A percentile compares a stretch with the other conserved stretches of the same genome.
Conservation (phyloP, 2,888 invertebrate species). For the Sinotaia quadrata region DNA sequence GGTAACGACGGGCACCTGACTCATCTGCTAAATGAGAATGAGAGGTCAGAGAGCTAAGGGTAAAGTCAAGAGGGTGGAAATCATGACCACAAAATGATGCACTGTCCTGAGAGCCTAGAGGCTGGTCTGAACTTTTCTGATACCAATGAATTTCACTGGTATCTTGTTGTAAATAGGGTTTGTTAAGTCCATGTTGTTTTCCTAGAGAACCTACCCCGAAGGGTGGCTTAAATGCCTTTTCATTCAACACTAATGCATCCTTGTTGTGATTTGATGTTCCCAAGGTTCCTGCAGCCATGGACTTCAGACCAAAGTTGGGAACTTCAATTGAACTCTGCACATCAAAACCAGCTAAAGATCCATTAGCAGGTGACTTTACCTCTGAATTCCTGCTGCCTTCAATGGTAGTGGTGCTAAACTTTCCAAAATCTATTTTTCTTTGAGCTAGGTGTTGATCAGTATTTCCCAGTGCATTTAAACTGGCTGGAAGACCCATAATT, state of each 20-base stretch:
- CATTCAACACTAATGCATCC: background rate
- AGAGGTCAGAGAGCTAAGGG: slow-evolving; percentile 10
- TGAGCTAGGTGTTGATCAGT: background rate
- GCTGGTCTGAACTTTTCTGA: background rate
- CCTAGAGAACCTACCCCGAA: background rate
- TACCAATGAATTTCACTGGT: background rate
- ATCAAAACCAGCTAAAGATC: slow-evolving; percentile 14
- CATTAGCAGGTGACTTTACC: slow-evolving; percentile 12
- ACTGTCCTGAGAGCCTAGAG: background rate
- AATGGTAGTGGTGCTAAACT: background rate
- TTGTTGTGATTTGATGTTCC: too few relatives aligned
- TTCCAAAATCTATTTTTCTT: slow-evolving; percentile 13
- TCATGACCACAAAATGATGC: slow-evolving; percentile 2
- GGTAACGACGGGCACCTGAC: slow-evolving; percentile 7
- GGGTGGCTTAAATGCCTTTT: too few relatives aligned
- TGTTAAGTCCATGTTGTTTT: background rate
- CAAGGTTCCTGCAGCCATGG: background rate
- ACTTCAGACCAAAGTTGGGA: background rate
- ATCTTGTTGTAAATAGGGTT: background rate
- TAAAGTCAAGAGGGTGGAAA: slow-evolving; percentile 16
- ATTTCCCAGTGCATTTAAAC: background rate
- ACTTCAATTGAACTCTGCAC: slow-evolving; percentile 19
- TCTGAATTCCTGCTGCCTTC: slow-evolving; percentile 5
- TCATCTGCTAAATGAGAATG: slow-evolving; percentile 8
- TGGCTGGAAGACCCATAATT: background rate